Percentiles rank a stretch among this genome's conserved stretches.
These are phyloP conservation scores for Cynoglossus semilaevis DNA, from an alignment of 2,113 vertebrate genomes.

Conservation along the genomic window DNA sequence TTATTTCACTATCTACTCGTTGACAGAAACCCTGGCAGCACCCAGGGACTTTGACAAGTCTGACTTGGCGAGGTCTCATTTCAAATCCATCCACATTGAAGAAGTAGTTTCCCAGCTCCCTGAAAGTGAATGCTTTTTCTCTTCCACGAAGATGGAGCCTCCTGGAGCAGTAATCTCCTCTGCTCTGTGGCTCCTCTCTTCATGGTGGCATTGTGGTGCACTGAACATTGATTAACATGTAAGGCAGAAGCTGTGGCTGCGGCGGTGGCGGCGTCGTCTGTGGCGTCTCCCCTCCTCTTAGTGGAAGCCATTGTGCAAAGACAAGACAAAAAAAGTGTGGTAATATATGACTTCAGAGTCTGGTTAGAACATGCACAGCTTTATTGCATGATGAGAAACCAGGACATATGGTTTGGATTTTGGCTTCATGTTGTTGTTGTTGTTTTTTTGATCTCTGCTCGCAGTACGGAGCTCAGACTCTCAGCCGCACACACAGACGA, in stretches of 20 bases:
- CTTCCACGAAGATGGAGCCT: not conserved
- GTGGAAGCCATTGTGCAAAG: conserved; percentile 51
- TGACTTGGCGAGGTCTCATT: not conserved
- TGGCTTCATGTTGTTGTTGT: conserved; percentile 14
- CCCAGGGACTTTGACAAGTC: conserved; percentile 13
- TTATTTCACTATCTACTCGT: conserved; percentile 45
- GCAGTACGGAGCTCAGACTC: conserved; percentile 31
- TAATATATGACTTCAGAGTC: conserved; percentile 60
- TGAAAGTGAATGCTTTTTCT: conserved; percentile 3
- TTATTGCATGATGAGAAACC: conserved; percentile 58
- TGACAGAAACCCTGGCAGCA: conserved; percentile 36
- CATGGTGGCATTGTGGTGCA: conserved; percentile 49
- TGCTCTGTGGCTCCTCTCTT: conserved; percentile 41
- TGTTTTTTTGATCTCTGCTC: conserved; percentile 4
- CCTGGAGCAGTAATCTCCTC: conserved; percentile 9
- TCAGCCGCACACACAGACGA: conserved; percentile 33
- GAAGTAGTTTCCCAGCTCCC: not conserved
- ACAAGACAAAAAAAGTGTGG: conserved; percentile 59
- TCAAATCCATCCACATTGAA: conserved; percentile 5
- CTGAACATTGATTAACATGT: conserved; percentile 54
- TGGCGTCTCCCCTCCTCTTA: conserved; percentile 12
- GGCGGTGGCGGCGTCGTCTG: too few relatives aligned
- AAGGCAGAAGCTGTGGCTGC: conserved; percentile 52
- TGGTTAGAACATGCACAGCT: conserved; percentile 45
- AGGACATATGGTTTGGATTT: conserved; percentile 65